These are phyloP conservation scores for Microchirus variegatus DNA, from an alignment of 2,797 vertebrate genomes.

Conservation along the genomic window DNA sequence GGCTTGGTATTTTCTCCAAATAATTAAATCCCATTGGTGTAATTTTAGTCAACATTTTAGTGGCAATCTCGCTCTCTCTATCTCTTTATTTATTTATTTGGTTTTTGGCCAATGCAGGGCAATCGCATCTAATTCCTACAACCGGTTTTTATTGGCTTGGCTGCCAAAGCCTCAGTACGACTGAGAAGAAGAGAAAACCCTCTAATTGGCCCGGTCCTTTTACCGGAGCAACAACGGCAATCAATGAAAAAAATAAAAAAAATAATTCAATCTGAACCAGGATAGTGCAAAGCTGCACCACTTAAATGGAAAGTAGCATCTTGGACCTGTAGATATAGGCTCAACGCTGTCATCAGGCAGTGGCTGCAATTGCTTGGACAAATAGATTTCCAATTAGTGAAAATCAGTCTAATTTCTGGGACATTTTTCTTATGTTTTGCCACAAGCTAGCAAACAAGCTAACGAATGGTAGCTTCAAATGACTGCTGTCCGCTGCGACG, in stretches of 20 bases:
- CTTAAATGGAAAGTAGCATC: constrained; percentile 6
- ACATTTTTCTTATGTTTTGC: no score
- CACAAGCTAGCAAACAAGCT: no score
- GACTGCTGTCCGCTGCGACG: no score
- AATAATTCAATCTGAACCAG: background rate
- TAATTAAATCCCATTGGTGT: no score
- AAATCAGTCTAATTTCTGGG: no score
- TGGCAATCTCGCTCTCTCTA: background rate
- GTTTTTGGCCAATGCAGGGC: background rate
- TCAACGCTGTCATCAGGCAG: constrained; percentile 8
- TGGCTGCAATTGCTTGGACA: constrained; percentile 10
- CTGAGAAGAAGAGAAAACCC: background rate
- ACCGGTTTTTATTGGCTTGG: background rate
- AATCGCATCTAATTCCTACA: background rate
- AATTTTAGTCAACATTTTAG: background rate
- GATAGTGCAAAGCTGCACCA: constrained; percentile 2
- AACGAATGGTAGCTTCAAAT: no score
- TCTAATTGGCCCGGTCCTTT: constrained; percentile 8
- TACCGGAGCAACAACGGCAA: constrained; percentile 3
- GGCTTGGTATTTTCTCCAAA: no score
- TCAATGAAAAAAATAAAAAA: background rate
- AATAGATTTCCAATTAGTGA: constrained; percentile 2
- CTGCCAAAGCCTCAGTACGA: background rate
- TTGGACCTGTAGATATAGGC: constrained; percentile 3
- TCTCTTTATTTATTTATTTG: no score